Evolutionary conservation across 1,140 invertebrate species (phyloP).

Genomic region (Globodera rostochiensis): DNA sequence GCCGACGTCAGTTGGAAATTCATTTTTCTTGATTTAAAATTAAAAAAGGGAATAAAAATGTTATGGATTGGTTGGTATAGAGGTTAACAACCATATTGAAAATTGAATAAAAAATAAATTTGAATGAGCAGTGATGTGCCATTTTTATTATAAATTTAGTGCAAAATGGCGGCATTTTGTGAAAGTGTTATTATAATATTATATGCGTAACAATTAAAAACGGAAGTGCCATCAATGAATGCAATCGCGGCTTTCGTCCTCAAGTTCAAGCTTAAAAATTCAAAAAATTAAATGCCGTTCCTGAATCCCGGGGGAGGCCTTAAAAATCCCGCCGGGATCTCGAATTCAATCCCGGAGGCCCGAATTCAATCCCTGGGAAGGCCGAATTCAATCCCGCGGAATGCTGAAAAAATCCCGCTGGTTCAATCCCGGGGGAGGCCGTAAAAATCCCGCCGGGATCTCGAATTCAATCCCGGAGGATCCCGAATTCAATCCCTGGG

Average conservation of each 20-base stretch:
- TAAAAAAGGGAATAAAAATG: constrained; percentile 13
- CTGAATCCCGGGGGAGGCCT: not conserved
- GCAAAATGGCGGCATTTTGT: no score
- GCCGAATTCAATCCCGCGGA: not conserved
- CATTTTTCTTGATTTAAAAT: constrained; percentile 9
- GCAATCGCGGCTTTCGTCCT: constrained; percentile 57
- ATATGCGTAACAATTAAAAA: no score
- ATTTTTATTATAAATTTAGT: not conserved
- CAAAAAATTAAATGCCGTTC: not conserved
- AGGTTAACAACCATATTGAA: not conserved
- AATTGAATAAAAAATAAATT: not conserved
- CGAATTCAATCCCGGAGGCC: no score
- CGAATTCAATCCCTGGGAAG: not conserved
- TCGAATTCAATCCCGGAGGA: no score
- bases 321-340: not conserved
- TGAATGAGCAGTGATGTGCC: not conserved
- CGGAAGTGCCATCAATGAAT: constrained; percentile 35
- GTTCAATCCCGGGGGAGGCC: not conserved
- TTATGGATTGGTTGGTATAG: not conserved
- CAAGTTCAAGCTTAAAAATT: constrained; percentile 50
- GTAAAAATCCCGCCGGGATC: no score
- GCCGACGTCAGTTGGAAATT: constrained; percentile 8
- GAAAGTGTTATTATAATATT: no score
- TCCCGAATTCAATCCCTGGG: not conserved
- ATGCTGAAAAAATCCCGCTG: not conserved